Base-by-base conservation (phyloP, 2,888 invertebrate species). In the Branchellion lobata region DNA sequence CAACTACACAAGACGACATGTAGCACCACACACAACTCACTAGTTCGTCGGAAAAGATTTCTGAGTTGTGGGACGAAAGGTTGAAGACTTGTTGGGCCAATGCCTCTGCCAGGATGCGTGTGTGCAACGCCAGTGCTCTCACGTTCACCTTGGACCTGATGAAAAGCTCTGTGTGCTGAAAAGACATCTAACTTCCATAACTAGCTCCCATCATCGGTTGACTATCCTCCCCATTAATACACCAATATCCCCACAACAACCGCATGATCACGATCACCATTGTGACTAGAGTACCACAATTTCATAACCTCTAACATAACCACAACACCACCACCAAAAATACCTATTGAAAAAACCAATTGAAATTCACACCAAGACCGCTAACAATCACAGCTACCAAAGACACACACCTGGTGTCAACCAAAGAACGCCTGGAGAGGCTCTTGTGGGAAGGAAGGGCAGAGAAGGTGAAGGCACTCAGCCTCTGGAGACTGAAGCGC, bases 381-480 rank as follows among this genome's bases (percentile, higher is more conserved):
- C n/a, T n/a, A n/a, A n/a, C n/a, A n/a, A n/a, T n/a, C n/a, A n/a
- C n/a, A n/a, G n/a, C n/a, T n/a, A n/a, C n/a, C n/a, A n/a, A 27
- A n/a, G 1, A 34, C 8, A 8, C 79, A 76, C 82, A 88, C 87
- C 86, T 85, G 47, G 85, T 87, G 84, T 89, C 89, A 5, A 88
- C 83, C 57, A 89, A 85, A 14, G 88, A 85, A 36, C 84, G 84
- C 80, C 89, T 85, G 31, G 85, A 83, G 0, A 84, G 83, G 29
- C 85, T 84, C 80, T 86, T 86, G 76, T 87, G 86, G 18, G 85
- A 84, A 18, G 86, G 90, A 3, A 94, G 87, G 0, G 92, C 91
- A 0, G 96, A 96, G 2, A 98, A 85, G 0, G 97, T 97, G 86
- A 96, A 94, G 0, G 96, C 96, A 0, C 95, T 92, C 85, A 96